Conservation (phyloP, 2,113 vertebrate species). For the Crypturellus undulatus region DNA sequence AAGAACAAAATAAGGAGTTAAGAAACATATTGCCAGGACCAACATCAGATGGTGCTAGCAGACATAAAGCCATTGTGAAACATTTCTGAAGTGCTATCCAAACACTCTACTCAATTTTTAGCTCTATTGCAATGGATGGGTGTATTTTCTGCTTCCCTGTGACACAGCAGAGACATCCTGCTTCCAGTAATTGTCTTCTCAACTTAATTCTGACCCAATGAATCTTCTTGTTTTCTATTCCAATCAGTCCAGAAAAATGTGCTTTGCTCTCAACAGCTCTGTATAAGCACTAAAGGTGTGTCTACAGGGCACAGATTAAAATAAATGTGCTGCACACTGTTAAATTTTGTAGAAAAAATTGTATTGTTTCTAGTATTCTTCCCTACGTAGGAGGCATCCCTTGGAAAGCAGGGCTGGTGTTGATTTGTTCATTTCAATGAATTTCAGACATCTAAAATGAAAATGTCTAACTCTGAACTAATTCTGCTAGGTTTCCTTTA, state of each 20-base stretch:
- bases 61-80: background rate
- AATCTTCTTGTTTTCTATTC: background rate
- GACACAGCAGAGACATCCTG: background rate
- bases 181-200: background rate
- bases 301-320: background rate
- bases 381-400: background rate
- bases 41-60: background rate
- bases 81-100: background rate
- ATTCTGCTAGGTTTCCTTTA: background rate
- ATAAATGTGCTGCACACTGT: background rate
- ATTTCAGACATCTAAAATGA: background rate
- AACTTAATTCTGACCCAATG: background rate
- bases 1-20: background rate
- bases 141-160: background rate
- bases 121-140: background rate
- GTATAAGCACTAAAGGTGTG: background rate
- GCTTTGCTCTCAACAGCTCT: background rate
- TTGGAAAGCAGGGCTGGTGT: background rate
- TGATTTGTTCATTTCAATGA: background rate
- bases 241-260: background rate
- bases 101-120: background rate
- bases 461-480: background rate
- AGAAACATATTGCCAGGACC: background rate
- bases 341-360: background rate
- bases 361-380: background rate